Conservation (phyloP, 2,888 invertebrate species). For the Hedychridium roseum region DNA sequence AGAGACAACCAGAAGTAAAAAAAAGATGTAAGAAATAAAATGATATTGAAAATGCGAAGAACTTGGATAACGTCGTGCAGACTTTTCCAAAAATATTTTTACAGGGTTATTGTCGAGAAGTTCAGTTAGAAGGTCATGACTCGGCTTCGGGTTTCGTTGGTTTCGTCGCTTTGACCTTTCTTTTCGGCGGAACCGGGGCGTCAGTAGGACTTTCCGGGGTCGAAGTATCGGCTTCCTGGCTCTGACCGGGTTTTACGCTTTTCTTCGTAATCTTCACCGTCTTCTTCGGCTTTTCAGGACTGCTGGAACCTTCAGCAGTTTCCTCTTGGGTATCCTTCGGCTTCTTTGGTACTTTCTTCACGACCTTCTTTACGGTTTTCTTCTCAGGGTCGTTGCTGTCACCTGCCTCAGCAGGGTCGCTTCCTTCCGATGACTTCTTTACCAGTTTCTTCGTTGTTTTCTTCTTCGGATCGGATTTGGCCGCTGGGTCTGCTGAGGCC, state of each 20-base stretch:
- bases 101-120: conserved; percentile 21
- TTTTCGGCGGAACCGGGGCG: conserved; percentile 64
- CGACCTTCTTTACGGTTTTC: conserved; percentile 66
- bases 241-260: conserved; percentile 45
- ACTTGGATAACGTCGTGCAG: too few relatives aligned
- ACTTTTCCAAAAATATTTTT: conserved; percentile 5
- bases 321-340: conserved; percentile 41
- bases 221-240: conserved; percentile 62
- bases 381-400: conserved; percentile 46
- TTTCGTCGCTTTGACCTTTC: conserved; percentile 47
- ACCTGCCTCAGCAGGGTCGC: conserved; percentile 34
- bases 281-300: conserved; percentile 63
- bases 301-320: conserved; percentile 34
- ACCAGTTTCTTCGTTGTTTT: conserved; percentile 33
- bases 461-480: conserved; percentile 24
- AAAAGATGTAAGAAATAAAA: too few relatives aligned
- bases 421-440: conserved; percentile 25
- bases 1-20: too few relatives aligned
- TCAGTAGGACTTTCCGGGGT: conserved; percentile 65
- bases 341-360: conserved; percentile 64
- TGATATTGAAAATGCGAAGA: too few relatives aligned
- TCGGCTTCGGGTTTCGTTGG: conserved; percentile 44
- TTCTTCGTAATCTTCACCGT: conserved; percentile 66
- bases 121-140: conserved; percentile 27
- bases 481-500: conserved; percentile 17